Percentiles rank a stretch among this genome's conserved stretches.
phyloP scores from a whole-genome alignment of 2,888 invertebrate genomes.

The Eristalis tenax region DNA sequence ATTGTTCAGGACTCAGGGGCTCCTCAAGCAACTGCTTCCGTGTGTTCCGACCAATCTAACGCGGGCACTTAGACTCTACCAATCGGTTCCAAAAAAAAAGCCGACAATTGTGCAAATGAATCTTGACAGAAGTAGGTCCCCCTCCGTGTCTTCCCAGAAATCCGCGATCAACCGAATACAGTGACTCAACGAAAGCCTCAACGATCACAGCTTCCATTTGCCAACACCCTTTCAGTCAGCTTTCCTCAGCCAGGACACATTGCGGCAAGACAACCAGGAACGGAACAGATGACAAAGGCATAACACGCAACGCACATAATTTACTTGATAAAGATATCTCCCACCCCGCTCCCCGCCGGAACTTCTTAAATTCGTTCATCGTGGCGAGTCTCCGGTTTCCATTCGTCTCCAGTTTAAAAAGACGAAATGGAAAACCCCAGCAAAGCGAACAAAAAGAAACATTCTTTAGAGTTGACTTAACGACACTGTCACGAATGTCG shows the following conservation, averaged over 20 bases:
- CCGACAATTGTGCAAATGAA: too few species aligned
- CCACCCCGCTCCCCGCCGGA: not conserved
- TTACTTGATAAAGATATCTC: conserved; percentile 44
- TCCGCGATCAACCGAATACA: too few species aligned
- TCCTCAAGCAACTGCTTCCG: too few species aligned
- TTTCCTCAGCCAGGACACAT: not conserved
- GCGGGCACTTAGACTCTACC: too few species aligned
- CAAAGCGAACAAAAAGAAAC: not conserved
- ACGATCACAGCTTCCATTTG: not conserved
- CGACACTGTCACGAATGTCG: conserved; percentile 68
- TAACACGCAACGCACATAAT: conserved; percentile 45
- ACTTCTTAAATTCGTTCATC: conserved; percentile 24
- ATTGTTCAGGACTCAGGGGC: too few species aligned
- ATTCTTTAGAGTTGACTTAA: conserved; percentile 37
- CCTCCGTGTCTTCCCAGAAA: too few species aligned
- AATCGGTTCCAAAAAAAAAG: too few species aligned
- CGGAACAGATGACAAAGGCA: not conserved
- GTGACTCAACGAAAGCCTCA: not conserved
- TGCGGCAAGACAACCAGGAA: not conserved
- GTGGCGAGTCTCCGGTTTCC: conserved; percentile 14
- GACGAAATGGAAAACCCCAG: not conserved
- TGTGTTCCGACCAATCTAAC: too few species aligned
- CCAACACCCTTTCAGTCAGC: not conserved
- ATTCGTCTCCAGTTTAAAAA: conserved; percentile 5
- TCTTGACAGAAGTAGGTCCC: too few species aligned